These are phyloP conservation scores for Thymelicus sylvestris DNA, from an alignment of 2,888 invertebrate genomes.

Conservation along the genomic window DNA sequence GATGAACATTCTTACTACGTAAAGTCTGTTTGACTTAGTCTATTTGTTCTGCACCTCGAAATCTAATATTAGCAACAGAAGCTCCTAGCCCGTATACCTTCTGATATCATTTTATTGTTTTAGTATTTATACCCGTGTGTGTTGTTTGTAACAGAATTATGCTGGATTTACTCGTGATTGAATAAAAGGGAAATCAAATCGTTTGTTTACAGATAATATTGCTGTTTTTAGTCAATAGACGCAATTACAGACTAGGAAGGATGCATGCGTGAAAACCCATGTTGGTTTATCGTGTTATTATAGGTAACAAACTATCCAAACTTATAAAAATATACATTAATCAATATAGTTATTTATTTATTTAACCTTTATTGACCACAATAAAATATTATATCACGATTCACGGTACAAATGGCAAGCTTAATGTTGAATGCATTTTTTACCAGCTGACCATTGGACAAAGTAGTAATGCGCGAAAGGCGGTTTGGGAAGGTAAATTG, in stretches of 20 bases:
- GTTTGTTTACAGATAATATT: not conserved
- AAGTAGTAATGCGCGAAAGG: no score
- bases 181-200: conserved; percentile 12
- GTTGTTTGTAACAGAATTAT: conserved; percentile 15
- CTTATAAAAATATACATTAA: no score
- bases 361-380: no score
- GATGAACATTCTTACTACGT: conserved; percentile 17
- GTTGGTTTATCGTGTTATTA: no score
- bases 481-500: no score
- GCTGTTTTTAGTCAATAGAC: conserved; percentile 8
- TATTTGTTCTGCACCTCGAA: conserved; percentile 39
- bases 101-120: conserved; percentile 18
- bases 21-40: conserved; percentile 39
- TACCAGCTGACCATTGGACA: no score
- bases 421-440: no score
- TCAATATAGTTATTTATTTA: no score
- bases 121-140: conserved; percentile 12
- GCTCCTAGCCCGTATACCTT: not conserved
- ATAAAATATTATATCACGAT: no score
- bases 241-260: not conserved
- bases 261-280: not conserved
- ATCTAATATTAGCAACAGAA: conserved; percentile 39
- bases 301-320: no score
- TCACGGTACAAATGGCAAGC: no score
- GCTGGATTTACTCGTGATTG: not conserved